A percentile compares a stretch with the other conserved stretches of the same genome.
phyloP scores from a whole-genome alignment of 1,140 invertebrate genomes.

The Heliothis subflexa region DNA sequence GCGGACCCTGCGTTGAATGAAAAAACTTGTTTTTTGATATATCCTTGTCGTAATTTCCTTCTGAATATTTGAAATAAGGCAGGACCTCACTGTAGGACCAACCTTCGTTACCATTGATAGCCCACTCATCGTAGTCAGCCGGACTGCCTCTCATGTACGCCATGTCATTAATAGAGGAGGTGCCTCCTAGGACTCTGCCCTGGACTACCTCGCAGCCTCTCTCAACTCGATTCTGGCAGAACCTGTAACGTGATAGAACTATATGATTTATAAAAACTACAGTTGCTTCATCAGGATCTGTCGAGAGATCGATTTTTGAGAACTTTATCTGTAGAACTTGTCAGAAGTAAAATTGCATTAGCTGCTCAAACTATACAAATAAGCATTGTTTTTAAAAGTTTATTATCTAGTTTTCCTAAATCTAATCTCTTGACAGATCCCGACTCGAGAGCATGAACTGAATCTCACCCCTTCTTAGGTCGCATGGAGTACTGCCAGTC shows the following conservation, averaged over 20 bases:
- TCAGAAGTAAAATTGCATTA: neutral
- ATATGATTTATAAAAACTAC: conserved; percentile 71
- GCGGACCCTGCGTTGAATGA: conserved; percentile 77
- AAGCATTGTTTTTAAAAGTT: neutral
- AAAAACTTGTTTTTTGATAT: conserved; percentile 78
- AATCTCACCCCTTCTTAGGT: conserved; percentile 86
- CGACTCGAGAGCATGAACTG: conserved; percentile 45
- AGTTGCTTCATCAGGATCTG: conserved; percentile 42
- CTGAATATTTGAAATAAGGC: conserved; percentile 89
- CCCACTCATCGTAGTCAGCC: conserved; percentile 91
- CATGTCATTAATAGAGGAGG: conserved; percentile 93
- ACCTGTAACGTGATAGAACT: conserved; percentile 65
- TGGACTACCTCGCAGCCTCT: conserved; percentile 79
- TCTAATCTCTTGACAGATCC: conserved; percentile 39
- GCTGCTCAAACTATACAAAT: neutral
- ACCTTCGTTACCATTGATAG: conserved; percentile 85
- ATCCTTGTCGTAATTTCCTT: conserved; percentile 83
- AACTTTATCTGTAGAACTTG: neutral
- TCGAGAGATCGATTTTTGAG: conserved; percentile 24
- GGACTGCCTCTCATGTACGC: conserved; percentile 91
- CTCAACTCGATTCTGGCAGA: conserved; percentile 71
- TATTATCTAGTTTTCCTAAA: neutral
- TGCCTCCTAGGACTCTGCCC: conserved; percentile 92
- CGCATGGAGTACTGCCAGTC: conserved; percentile 91
- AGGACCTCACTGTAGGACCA: conserved; percentile 91